These are phyloP conservation scores for Sciaenops ocellatus DNA, from an alignment of 2,797 vertebrate genomes.

Conservation along the genomic window DNA sequence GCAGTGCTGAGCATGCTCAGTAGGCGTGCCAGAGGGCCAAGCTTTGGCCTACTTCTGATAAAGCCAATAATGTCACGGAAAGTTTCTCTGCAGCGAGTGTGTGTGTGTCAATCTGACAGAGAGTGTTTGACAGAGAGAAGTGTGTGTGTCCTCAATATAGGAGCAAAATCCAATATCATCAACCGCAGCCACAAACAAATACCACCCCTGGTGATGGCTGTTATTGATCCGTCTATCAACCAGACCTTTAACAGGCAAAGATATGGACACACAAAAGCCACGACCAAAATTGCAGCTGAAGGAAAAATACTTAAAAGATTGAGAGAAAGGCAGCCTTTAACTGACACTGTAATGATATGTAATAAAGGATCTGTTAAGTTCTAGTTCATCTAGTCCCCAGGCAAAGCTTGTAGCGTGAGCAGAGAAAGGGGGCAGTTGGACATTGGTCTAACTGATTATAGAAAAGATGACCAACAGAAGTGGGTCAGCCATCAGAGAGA, in stretches of 20 bases:
- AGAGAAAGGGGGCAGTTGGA: slow-evolving; percentile 43
- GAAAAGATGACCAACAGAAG: slow-evolving; percentile 76
- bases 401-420: slow-evolving; percentile 59
- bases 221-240: slow-evolving; percentile 65
- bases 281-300: slow-evolving; percentile 31
- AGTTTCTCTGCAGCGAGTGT: slow-evolving; percentile 51
- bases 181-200: slow-evolving; percentile 64
- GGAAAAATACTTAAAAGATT: slow-evolving; percentile 38
- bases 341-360: slow-evolving; percentile 49
- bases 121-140: slow-evolving; percentile 41
- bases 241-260: slow-evolving; percentile 24
- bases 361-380: slow-evolving; percentile 69
- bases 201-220: slow-evolving; percentile 54
- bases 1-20: slow-evolving; percentile 87
- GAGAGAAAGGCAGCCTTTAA: slow-evolving; percentile 30
- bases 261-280: slow-evolving; percentile 20
- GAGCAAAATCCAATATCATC: slow-evolving; percentile 72
- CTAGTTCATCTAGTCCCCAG: slow-evolving; percentile 62
- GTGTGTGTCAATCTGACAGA: slow-evolving; percentile 27
- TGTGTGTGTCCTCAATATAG: slow-evolving; percentile 55
- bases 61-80: slow-evolving; percentile 79
- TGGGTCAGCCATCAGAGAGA: slow-evolving; percentile 71
- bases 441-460: slow-evolving; percentile 61
- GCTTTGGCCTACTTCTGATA: slow-evolving; percentile 88
- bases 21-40: slow-evolving; percentile 77